These are phyloP conservation scores for Hoplostethus mediterraneus DNA, from an alignment of 2,797 vertebrate species.

Conservation along the genomic window DNA sequence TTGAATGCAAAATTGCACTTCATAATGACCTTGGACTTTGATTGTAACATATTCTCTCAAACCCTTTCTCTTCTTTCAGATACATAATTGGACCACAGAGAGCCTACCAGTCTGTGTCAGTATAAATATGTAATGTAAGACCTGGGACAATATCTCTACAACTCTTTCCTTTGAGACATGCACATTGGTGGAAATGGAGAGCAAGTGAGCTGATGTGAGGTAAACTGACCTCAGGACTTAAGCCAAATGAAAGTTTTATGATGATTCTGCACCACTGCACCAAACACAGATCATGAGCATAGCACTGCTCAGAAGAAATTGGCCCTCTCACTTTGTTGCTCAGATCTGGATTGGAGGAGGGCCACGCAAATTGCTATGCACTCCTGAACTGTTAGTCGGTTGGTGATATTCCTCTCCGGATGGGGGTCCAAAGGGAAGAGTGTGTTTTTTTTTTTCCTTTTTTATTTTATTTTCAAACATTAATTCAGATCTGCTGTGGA, in stretches of 20 bases:
- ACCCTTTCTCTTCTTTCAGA: constrained; percentile 83
- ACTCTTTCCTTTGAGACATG: constrained; percentile 85
- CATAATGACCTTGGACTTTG: neutral
- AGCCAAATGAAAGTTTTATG: constrained; percentile 80
- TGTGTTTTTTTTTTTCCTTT: constrained; percentile 45
- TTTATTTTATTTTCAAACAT: constrained; percentile 71
- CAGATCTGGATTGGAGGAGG: constrained; percentile 67
- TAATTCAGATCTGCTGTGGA: constrained; percentile 90
- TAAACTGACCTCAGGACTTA: constrained; percentile 83
- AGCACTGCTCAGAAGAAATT: constrained; percentile 79
- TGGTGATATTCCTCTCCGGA: constrained; percentile 73
- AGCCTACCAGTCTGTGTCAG: constrained; percentile 78
- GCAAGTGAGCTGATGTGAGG: constrained; percentile 84
- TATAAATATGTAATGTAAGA: constrained; percentile 67
- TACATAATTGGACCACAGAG: constrained; percentile 85
- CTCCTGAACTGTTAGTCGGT: constrained; percentile 74
- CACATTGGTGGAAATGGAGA: constrained; percentile 83
- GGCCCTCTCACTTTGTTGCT: constrained; percentile 66
- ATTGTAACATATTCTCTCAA: constrained; percentile 34
- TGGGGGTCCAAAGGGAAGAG: constrained; percentile 80
- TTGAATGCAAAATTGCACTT: neutral
- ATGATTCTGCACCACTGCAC: constrained; percentile 82
- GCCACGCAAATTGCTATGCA: constrained; percentile 77
- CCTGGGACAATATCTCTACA: constrained; percentile 85
- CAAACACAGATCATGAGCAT: constrained; percentile 82